Conservation (phyloP, 2,888 invertebrate genomes). For the Galerucella nymphaeae region DNA sequence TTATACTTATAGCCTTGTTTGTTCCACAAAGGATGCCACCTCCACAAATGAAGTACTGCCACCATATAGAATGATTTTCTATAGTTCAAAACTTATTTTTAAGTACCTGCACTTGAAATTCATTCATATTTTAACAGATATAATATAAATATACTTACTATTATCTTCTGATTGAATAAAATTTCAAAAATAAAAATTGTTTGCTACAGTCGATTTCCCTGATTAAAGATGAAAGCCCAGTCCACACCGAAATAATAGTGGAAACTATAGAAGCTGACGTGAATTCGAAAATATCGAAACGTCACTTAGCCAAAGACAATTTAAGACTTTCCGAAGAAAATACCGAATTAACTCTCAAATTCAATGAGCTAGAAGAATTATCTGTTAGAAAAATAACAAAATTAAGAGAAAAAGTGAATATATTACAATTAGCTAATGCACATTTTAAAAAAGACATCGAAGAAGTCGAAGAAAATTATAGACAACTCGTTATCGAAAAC, state of each 20-base stretch:
- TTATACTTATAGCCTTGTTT: no score
- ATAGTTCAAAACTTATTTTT: no score
- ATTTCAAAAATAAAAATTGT: no score
- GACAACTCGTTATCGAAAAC: constrained; percentile 66
- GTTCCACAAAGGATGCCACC: no score
- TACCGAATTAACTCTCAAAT: constrained; percentile 66
- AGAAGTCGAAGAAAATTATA: constrained; percentile 67
- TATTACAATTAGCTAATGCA: constrained; percentile 71
- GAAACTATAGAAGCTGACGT: constrained; percentile 50
- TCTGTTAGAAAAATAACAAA: constrained; percentile 72
- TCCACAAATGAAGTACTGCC: no score
- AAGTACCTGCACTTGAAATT: no score
- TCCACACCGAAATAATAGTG: constrained; percentile 48
- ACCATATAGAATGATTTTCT: no score
- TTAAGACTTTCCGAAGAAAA: constrained; percentile 68
- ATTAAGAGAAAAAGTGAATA: constrained; percentile 71
- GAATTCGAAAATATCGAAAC: constrained; percentile 51
- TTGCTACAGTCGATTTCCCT: constrained; percentile 1
- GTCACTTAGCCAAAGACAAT: constrained; percentile 66
- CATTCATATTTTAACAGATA: no score
- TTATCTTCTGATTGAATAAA: no score
- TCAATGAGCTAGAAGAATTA: constrained; percentile 65
- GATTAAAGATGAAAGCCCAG: constrained; percentile 14
- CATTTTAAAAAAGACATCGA: constrained; percentile 74
- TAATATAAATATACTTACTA: no score